Evolutionary conservation across 2,888 invertebrate species (phyloP).

Genomic region (Colostygia pectinataria): DNA sequence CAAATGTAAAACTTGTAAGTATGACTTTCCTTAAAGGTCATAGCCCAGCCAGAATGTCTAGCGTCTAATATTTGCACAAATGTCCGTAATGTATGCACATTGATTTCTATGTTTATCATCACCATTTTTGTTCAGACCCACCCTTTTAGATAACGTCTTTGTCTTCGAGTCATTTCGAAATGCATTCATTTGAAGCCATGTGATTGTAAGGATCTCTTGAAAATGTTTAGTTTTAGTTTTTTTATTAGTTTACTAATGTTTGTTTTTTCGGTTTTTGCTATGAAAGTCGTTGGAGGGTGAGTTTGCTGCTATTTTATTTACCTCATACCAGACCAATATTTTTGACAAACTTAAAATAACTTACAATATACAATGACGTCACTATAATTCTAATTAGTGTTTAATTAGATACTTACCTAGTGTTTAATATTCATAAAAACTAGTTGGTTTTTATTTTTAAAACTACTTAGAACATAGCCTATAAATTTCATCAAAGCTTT

Average conservation of each 20-base stretch:
- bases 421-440: too few relatives aligned
- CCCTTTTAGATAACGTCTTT: slow-evolving; percentile 66
- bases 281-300: slow-evolving; percentile 67
- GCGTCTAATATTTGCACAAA: slow-evolving; percentile 43
- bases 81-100: slow-evolving; percentile 59
- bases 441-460: too few relatives aligned
- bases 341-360: too few relatives aligned
- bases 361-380: too few relatives aligned
- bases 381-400: too few relatives aligned
- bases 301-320: slow-evolving; percentile 26
- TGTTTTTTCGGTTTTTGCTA: slow-evolving; percentile 57
- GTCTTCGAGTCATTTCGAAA: slow-evolving; percentile 60
- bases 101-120: slow-evolving; percentile 67
- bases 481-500: too few relatives aligned
- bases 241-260: slow-evolving; percentile 54
- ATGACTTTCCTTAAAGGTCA: too few relatives aligned
- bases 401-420: too few relatives aligned
- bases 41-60: slow-evolving; percentile 11
- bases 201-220: slow-evolving; percentile 48
- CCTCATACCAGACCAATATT: too few relatives aligned
- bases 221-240: slow-evolving; percentile 65
- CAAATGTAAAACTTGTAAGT: too few relatives aligned
- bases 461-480: too few relatives aligned
- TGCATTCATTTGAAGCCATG: slow-evolving; percentile 53
- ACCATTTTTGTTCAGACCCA: slow-evolving; percentile 68